Conservation (phyloP, 2,888 invertebrate genomes). For the Thyatira batis region DNA sequence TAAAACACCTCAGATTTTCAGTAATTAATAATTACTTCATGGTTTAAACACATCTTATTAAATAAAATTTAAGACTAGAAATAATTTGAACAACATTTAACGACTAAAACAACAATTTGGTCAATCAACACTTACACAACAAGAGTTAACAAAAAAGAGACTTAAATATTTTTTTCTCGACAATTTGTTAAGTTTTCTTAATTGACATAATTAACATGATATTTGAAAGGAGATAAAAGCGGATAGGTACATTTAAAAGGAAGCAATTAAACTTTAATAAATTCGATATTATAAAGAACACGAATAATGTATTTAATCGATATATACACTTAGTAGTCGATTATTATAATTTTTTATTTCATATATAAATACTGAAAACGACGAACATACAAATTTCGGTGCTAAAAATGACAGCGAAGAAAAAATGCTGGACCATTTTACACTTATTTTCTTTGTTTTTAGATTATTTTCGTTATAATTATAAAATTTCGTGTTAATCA, state of each 20-base stretch:
- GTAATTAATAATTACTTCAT: not conserved
- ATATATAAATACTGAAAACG: too few species aligned
- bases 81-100: slow-evolving; percentile 49
- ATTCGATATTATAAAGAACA: slow-evolving; percentile 7
- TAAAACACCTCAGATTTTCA: not conserved
- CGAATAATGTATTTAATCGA: not conserved
- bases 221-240: slow-evolving; percentile 9
- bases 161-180: slow-evolving; percentile 24
- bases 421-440: too few species aligned
- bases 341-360: too few species aligned
- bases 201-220: slow-evolving; percentile 56
- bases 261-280: not conserved
- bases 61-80: slow-evolving; percentile 42
- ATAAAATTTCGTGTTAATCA: not conserved
- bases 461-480: too few species aligned
- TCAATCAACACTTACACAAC: slow-evolving; percentile 64
- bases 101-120: slow-evolving; percentile 67
- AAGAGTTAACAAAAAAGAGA: slow-evolving; percentile 30
- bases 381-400: too few species aligned
- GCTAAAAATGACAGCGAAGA: too few species aligned
- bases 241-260: not conserved
- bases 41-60: slow-evolving; percentile 8
- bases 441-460: too few species aligned
- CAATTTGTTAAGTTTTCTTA: slow-evolving; percentile 41
- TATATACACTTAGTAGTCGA: too few species aligned